Evolutionary conservation across 2,113 vertebrate species (phyloP).

Genomic region (Spea bombifrons): DNA sequence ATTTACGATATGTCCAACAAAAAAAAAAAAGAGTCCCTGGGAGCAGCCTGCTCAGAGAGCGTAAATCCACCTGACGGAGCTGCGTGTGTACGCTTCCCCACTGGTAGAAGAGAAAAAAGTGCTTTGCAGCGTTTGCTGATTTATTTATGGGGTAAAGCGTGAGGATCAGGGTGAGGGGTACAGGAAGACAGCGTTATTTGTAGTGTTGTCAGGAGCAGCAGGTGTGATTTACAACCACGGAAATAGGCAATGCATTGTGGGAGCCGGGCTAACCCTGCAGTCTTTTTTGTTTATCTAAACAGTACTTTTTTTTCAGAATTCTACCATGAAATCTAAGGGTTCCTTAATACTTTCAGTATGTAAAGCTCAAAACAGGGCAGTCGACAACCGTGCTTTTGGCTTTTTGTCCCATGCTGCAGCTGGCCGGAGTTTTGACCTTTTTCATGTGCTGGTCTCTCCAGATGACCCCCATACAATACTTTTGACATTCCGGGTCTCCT

Average conservation of each 20-base stretch:
- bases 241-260: neutral
- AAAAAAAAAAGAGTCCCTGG: constrained; percentile 24
- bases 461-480: too few relatives aligned
- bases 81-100: constrained; percentile 5
- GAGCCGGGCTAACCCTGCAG: neutral
- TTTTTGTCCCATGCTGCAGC: too few relatives aligned
- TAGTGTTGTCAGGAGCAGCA: neutral
- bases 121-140: constrained; percentile 19
- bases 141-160: neutral
- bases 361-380: too few relatives aligned
- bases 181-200: constrained; percentile 15
- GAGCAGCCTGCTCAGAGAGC: constrained; percentile 16
- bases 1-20: constrained; percentile 26
- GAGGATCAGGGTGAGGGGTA: constrained; percentile 1
- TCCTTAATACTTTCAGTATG: too few relatives aligned
- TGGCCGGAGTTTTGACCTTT: too few relatives aligned
- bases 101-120: constrained; percentile 16
- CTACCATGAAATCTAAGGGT: too few relatives aligned
- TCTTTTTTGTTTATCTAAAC: neutral
- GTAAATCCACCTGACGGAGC: constrained; percentile 34
- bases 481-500: too few relatives aligned
- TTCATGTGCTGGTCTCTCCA: too few relatives aligned
- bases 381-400: too few relatives aligned
- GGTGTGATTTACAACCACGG: neutral
- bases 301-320: neutral